phyloP scores from a whole-genome alignment of 35 echinoderm and acorn worm species.

The Apostichopus japonicus region DNA sequence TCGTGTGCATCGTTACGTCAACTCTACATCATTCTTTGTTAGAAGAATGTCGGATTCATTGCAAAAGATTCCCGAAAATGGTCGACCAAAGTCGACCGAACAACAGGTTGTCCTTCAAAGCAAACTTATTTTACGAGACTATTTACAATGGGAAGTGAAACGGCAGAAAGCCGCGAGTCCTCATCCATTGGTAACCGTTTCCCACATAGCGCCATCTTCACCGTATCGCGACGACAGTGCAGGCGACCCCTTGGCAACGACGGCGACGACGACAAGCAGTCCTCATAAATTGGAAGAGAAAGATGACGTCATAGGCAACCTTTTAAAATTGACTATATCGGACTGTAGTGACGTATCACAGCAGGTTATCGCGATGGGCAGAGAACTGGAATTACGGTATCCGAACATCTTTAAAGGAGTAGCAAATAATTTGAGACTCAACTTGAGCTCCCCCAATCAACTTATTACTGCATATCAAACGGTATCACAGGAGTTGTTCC shows the following conservation, averaged over 20 bases:
- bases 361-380: conserved; percentile 21
- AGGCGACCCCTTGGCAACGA: neutral
- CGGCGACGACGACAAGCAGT: too few relatives aligned
- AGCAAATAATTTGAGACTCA: conserved; percentile 31
- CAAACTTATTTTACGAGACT: conserved; percentile 32
- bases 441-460: conserved; percentile 31
- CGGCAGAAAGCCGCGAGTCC: neutral
- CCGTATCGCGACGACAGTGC: neutral
- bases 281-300: conserved; percentile 3
- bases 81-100: conserved; percentile 32
- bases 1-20: neutral
- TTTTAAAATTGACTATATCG: conserved; percentile 22
- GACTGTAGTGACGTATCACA: conserved; percentile 34
- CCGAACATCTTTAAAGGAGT: conserved; percentile 45
- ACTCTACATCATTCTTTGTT: neutral
- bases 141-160: conserved; percentile 25
- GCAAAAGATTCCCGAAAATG: conserved; percentile 27
- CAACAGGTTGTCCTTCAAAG: conserved; percentile 23
- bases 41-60: neutral
- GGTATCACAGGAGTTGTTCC: conserved; percentile 32
- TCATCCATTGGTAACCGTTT: conserved; percentile 32
- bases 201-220: neutral
- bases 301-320: conserved; percentile 33
- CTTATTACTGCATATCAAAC: conserved; percentile 28
- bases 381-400: conserved; percentile 29